A percentile compares a stretch with the other conserved stretches of the same genome.
Evolutionary conservation across 2,888 invertebrate genomes (phyloP).

Genomic region (Orthosia cruda): DNA sequence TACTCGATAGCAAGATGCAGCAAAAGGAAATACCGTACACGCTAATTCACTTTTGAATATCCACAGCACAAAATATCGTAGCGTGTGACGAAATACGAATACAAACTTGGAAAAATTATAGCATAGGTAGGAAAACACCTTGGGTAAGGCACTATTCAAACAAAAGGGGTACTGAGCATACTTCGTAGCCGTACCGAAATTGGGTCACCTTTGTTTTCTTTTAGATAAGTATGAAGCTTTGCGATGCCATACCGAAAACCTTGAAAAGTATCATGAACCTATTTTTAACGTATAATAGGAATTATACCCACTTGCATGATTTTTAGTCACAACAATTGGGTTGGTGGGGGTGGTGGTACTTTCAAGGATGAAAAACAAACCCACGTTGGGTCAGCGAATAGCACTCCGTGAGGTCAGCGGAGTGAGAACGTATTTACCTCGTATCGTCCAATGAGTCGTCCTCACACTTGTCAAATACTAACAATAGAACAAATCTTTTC

Average conservation of each 20-base stretch:
- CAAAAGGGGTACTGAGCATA: slow-evolving; percentile 2
- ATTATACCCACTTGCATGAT: not conserved
- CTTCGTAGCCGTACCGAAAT: not conserved
- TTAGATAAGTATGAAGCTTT: not conserved
- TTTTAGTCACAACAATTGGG: not conserved
- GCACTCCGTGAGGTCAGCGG: slow-evolving; percentile 46
- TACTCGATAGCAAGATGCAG: not conserved
- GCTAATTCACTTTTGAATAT: no score
- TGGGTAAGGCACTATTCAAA: not conserved
- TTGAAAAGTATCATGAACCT: not conserved
- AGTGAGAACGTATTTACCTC: slow-evolving; percentile 47
- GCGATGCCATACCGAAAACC: not conserved
- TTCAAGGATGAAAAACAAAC: slow-evolving; percentile 21
- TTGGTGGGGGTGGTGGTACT: slow-evolving; percentile 8
- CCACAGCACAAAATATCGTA: no score
- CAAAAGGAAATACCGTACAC: not conserved
- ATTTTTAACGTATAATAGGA: not conserved
- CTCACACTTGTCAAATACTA: slow-evolving; percentile 66
- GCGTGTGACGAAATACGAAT: not conserved
- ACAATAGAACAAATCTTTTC: slow-evolving; percentile 70
- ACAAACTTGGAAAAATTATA: not conserved
- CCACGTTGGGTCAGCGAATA: slow-evolving; percentile 31
- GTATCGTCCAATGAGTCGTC: slow-evolving; percentile 59
- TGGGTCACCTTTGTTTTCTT: slow-evolving; percentile 28
- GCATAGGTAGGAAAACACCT: slow-evolving; percentile 4